These are phyloP conservation scores for Chrysogorgia sp. DNA, from an alignment of 92 coral and sea anemone genomes.

Conservation along the genomic window DNA sequence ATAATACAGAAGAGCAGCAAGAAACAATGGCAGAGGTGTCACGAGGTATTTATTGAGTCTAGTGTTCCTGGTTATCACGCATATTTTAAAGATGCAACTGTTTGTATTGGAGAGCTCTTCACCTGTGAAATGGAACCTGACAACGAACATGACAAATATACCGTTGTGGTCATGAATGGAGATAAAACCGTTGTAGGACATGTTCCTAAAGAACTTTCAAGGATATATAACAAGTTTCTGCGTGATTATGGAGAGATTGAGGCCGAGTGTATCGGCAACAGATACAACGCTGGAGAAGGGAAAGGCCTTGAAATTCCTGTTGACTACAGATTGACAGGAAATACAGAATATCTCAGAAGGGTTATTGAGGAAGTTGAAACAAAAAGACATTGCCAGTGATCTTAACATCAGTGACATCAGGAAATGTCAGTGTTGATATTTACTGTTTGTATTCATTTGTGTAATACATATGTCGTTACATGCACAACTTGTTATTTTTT, in stretches of 20 bases:
- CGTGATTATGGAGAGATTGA: constrained; percentile 12
- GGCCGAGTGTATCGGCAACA: neutral
- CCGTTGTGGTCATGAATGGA: constrained; percentile 30
- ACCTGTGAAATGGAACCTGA: constrained; percentile 34
- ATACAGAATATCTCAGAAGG: too few species aligned
- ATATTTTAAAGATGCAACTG: too few species aligned
- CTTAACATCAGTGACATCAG: too few species aligned
- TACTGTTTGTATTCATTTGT: too few species aligned
- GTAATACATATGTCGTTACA: too few species aligned
- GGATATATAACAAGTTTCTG: constrained; percentile 42
- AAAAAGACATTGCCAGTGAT: too few species aligned
- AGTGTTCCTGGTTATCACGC: constrained; percentile 49
- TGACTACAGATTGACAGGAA: too few species aligned
- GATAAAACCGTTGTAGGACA: constrained; percentile 36
- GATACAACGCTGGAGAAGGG: neutral
- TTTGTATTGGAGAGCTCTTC: constrained; percentile 42
- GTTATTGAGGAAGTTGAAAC: too few species aligned
- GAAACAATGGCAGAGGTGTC: constrained; percentile 41
- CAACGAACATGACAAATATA: constrained; percentile 42
- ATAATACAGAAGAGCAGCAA: neutral
- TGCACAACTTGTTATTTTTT: too few species aligned
- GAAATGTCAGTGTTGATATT: too few species aligned
- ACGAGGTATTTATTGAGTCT: constrained; percentile 29
- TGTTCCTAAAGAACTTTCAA: constrained; percentile 53
- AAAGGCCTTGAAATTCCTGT: too few species aligned